Base-by-base conservation (phyloP, 2,113 vertebrate genomes). In the Fregetta grallaria region DNA sequence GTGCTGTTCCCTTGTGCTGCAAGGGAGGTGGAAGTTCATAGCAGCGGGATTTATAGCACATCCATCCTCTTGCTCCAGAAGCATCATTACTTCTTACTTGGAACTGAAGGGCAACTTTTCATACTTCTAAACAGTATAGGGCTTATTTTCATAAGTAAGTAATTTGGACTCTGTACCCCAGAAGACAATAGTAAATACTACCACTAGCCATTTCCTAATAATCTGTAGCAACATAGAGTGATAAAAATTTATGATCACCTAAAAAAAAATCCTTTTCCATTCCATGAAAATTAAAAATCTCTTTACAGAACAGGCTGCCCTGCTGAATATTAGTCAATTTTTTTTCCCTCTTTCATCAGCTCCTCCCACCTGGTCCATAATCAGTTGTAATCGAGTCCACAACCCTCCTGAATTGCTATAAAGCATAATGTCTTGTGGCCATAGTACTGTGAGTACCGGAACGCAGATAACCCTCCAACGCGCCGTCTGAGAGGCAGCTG, bases 181-280 rank as follows among this genome's bases (percentile, higher is more conserved):
- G 45, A 59, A 82, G 40, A 44, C 61, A 63, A 44, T 6, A 78
- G 38, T 26, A 91, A 79, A 50, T 75, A 70, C 42, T n/a, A 58
- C 27, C 58, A 13, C 66, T 27, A 26, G 27, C 62, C 62, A 44
- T 73, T 89, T 92, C 66, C 70, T 70, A 76, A 72, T 53, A 27
- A 75, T 50, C 34, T 36, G 14, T 30, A 40, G 61, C 61, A 45
- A 90, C 19, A 22, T 1, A 25, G 42, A 76, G 23, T 0, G 0
- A 44, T 32, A 92, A 61, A 63, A 87, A 79, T 23, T 62, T 67
- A 42, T 9, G 20, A 10, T 55, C 11, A 4, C 29, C 92, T 85
- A 11, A 62, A 84, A 90, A 95, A 65, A 47, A 29, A 30, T 27
- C 8, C 3, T 74, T 44, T 81, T 77, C 18, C 38, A 29, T 86